Conservation (phyloP, 2,113 vertebrate species). For the Columbina picui region DNA sequence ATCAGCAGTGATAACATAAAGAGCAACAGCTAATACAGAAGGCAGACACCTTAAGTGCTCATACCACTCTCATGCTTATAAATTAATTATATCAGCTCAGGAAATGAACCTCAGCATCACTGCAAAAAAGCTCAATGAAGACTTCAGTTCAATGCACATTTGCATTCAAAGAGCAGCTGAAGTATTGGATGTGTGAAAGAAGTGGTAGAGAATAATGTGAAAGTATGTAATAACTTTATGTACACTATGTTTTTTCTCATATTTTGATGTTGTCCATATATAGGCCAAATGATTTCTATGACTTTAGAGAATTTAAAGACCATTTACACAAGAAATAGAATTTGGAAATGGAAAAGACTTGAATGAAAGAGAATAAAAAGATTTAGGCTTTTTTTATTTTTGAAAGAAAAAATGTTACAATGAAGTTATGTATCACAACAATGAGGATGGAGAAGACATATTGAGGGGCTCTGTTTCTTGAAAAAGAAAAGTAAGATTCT, state of each 20-base stretch:
- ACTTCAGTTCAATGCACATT: background rate
- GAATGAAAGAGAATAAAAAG: background rate
- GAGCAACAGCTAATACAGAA: background rate
- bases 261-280: background rate
- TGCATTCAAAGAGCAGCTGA: background rate
- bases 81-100: conserved; percentile 31
- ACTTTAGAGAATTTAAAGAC: background rate
- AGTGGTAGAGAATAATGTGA: background rate
- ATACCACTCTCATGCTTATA: background rate
- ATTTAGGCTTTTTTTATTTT: background rate
- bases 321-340: background rate
- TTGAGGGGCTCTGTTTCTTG: background rate
- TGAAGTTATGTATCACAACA: background rate
- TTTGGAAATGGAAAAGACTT: background rate
- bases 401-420: background rate
- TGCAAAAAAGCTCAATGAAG: background rate
- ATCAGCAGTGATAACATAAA: background rate
- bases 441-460: background rate
- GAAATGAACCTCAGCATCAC: conserved; percentile 4
- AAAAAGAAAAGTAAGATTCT: background rate
- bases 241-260: background rate
- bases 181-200: background rate
- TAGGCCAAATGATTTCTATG: background rate
- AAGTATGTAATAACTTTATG: background rate
- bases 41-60: background rate